Conservation (phyloP, 1,140 invertebrate species). For the Neodiprion lecontei region DNA sequence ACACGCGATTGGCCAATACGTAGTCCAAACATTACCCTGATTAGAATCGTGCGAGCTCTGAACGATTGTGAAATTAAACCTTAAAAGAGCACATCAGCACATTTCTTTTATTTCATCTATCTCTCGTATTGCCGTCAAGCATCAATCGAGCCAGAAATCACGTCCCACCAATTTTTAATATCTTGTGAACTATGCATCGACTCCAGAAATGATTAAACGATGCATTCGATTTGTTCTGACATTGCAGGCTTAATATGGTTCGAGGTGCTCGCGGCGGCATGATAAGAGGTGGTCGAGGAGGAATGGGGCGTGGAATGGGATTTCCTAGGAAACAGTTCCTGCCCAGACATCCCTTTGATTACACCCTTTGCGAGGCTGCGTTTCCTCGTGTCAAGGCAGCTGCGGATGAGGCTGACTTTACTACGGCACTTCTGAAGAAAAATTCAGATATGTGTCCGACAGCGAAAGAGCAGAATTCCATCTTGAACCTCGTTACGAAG, state of each 20-base stretch:
- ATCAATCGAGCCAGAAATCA: too few species aligned
- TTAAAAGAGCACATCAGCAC: too few species aligned
- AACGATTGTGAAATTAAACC: too few species aligned
- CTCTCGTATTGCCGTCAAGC: too few species aligned
- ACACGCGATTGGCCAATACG: too few species aligned
- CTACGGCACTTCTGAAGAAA: constrained; percentile 88
- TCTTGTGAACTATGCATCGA: too few species aligned
- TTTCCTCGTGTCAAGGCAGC: constrained; percentile 86
- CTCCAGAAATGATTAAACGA: too few species aligned
- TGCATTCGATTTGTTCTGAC: too few species aligned
- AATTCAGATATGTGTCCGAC: constrained; percentile 91
- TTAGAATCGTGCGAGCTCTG: too few species aligned
- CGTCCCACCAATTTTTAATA: too few species aligned
- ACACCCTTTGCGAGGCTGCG: constrained; percentile 84
- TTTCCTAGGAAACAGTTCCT: constrained; percentile 75
- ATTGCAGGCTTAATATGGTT: constrained; percentile 56
- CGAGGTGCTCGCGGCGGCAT: constrained; percentile 65
- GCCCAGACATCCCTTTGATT: constrained; percentile 89
- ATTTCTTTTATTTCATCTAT: too few species aligned
- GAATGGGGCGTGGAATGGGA: constrained; percentile 74
- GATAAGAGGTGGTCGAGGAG: constrained; percentile 68
- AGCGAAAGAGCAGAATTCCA: constrained; percentile 86
- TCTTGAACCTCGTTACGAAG: constrained; percentile 92
- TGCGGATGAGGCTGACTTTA: constrained; percentile 84
- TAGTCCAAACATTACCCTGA: too few species aligned